A percentile compares a stretch with the other conserved stretches of the same genome.
These are phyloP conservation scores for Apodemia mormo DNA, from an alignment of 2,888 invertebrate genomes.

Conservation along the genomic window DNA sequence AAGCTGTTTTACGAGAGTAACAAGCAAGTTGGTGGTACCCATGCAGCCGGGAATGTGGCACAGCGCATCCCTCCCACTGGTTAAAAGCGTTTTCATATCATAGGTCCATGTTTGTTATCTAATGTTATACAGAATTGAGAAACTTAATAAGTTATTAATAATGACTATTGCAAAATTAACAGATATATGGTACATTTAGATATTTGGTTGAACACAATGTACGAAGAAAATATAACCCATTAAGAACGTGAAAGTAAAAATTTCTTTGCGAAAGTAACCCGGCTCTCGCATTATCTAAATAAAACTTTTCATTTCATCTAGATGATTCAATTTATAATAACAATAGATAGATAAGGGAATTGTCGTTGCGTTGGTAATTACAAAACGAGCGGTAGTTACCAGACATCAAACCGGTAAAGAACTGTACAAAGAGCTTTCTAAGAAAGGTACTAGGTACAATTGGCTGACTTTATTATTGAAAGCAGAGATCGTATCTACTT, in stretches of 20 bases:
- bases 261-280: conserved; percentile 10
- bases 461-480: conserved; percentile 75
- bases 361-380: conserved; percentile 68
- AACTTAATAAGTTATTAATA: no score
- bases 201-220: no score
- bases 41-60: no score
- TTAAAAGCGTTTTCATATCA: no score
- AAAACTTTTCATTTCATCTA: conserved; percentile 42
- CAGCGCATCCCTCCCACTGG: no score
- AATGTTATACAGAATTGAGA: no score
- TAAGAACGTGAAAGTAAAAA: conserved; percentile 12
- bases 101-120: no score
- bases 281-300: conserved; percentile 34
- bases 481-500: conserved; percentile 71
- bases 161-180: no score
- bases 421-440: conserved; percentile 61
- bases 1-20: no score
- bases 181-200: no score
- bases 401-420: conserved; percentile 61
- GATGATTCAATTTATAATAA: conserved; percentile 47
- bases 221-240: neutral
- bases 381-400: conserved; percentile 43
- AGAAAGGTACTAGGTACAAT: conserved; percentile 62
- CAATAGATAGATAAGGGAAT: conserved; percentile 44
- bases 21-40: no score